Base-by-base conservation (phyloP, 2,888 invertebrate genomes). In the Rhagonycha lutea region DNA sequence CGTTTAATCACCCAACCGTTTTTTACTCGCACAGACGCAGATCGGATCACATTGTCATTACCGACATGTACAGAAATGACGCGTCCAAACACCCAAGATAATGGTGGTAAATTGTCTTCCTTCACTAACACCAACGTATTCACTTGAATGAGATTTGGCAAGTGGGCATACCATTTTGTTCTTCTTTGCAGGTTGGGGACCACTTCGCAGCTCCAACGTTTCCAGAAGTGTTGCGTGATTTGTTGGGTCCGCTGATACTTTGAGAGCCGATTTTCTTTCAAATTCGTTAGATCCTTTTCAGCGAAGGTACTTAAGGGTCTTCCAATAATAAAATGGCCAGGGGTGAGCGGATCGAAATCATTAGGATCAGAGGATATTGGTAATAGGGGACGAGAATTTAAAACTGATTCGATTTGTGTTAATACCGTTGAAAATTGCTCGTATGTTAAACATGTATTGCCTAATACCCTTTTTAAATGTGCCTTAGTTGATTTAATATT, bases 361-460 rank as follows among this genome's bases (percentile, higher is more conserved):
- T 69, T 78, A 4, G 82, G 82, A 73, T 83, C 82, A 47, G 67
- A 72, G 10, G 80, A 80, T 10, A 82, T 4, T 2, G 81, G 75
- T 11, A 72, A 76, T 2, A 85, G 70, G 2, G 84, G 84, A 14
- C 83, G 69, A 1, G 82, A 84, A 72, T 85, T 85, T 24, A 84
- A 69, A 26, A 80, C 76, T 3, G 82, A 80, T 69, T 85, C 83
- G 14, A 85, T 82, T 70, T 83, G 83, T 10, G 72, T 75, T 0
- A 82, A 18, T 8, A 83, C 14, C 1, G 84, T 85, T 8, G 75
- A 29, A 69, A 84, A 77, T 69, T 85, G 82, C 71, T 85, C 84
- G 61, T 72, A 82, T 1, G 78, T 84, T n/a, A 84, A 71, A 2
- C 67, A 69, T 1, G 69, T 26, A 11, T 77, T 73, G 0, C 81